Percentiles rank a stretch among this genome's conserved stretches.
phyloP scores from a whole-genome alignment of 1,140 invertebrate species.

The Drosophila eugracilis region DNA sequence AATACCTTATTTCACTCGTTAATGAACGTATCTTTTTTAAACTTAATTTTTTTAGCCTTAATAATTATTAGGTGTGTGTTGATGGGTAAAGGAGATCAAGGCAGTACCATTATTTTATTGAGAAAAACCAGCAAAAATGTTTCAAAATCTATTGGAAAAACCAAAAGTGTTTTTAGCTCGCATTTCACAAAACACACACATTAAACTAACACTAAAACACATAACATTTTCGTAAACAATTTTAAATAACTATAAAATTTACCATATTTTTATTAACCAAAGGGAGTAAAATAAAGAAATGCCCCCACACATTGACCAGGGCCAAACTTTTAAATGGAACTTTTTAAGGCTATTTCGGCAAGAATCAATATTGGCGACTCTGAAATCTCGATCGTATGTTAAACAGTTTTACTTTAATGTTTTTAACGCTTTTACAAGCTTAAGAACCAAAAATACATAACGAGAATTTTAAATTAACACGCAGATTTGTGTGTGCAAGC shows the following conservation, averaged over 20 bases:
- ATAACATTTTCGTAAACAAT: constrained; percentile 48
- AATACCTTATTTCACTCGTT: constrained; percentile 41
- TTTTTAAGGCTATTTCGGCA: constrained; percentile 61
- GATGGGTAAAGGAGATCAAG: no score
- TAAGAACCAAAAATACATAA: constrained; percentile 45
- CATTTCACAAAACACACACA: constrained; percentile 34
- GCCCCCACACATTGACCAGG: constrained; percentile 13
- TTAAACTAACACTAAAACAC: constrained; percentile 33
- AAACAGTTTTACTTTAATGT: constrained; percentile 73
- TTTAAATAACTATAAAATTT: constrained; percentile 60
- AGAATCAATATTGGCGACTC: constrained; percentile 61
- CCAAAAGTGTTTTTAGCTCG: constrained; percentile 49
- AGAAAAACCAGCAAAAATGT: constrained; percentile 19
- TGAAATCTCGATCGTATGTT: constrained; percentile 53
- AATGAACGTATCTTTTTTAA: constrained; percentile 48
- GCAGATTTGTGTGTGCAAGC: constrained; percentile 12
- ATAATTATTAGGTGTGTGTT: constrained; percentile 8
- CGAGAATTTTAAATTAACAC: constrained; percentile 68
- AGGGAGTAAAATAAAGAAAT: constrained; percentile 16
- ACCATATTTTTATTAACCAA: constrained; percentile 55
- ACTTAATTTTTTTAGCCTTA: constrained; percentile 43
- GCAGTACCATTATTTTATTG: constrained; percentile 24
- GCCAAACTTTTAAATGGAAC: constrained; percentile 60
- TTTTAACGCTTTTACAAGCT: constrained; percentile 81
- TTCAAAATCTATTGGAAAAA: constrained; percentile 36